phyloP scores from a whole-genome alignment of 2,888 invertebrate species.

The Chalcosyrphus nemorum region DNA sequence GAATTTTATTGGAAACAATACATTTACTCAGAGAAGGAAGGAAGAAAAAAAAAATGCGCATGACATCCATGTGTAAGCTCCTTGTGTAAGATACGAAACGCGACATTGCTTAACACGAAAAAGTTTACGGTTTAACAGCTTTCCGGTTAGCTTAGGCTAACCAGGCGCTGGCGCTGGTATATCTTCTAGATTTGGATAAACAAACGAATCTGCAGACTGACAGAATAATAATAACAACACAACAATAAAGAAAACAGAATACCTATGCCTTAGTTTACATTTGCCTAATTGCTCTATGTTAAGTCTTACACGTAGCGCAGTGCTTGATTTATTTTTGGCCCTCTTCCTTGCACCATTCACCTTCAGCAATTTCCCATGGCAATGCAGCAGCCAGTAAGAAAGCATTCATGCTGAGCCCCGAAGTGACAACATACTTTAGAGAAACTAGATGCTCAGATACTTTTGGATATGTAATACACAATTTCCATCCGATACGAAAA shows the following conservation, averaged over 20 bases:
- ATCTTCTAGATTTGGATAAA: slow-evolving; percentile 23
- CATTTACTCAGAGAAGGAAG: slow-evolving; percentile 1
- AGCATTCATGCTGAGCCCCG: slow-evolving; percentile 49
- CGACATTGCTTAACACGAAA: slow-evolving; percentile 40
- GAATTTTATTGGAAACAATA: slow-evolving; percentile 52
- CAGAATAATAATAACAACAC: slow-evolving; percentile 19
- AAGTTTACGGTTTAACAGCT: slow-evolving; percentile 70
- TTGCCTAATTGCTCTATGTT: slow-evolving; percentile 63
- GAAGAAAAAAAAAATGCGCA: slow-evolving; percentile 41
- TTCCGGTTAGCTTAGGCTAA: slow-evolving; percentile 67
- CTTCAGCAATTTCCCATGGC: slow-evolving; percentile 63
- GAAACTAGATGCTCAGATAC: slow-evolving; percentile 20
- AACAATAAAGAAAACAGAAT: slow-evolving; percentile 25
- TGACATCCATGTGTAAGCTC: slow-evolving; percentile 59
- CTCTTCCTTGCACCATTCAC: slow-evolving; percentile 48
- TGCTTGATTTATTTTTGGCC: slow-evolving; percentile 62
- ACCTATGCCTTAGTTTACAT: slow-evolving; percentile 50
- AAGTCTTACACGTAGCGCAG: slow-evolving; percentile 36
- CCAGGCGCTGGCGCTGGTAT: not conserved
- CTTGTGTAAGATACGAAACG: slow-evolving; percentile 48
- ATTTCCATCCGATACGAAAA: slow-evolving; percentile 41
- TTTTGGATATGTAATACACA: slow-evolving; percentile 49
- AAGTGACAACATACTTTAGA: slow-evolving; percentile 38
- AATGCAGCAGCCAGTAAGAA: slow-evolving; percentile 62
- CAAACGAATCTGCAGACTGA: slow-evolving; percentile 26